Percentiles rank a stretch among this genome's conserved stretches.
phyloP scores from a whole-genome alignment of 2,797 vertebrate genomes.

The Thamnophis elegans region DNA sequence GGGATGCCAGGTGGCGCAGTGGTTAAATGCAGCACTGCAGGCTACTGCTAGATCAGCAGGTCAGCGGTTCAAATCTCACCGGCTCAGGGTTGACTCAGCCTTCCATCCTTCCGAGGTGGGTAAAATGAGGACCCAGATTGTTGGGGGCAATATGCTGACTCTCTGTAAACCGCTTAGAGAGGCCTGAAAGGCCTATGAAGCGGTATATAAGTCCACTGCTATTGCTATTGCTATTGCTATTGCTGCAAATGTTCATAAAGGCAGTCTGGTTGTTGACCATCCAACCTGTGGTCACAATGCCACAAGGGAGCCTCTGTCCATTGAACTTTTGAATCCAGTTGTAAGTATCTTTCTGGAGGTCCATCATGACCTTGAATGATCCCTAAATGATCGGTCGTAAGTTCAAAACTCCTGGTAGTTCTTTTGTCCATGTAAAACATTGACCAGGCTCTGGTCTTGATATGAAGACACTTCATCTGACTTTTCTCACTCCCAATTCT shows the following conservation, averaged over 20 bases:
- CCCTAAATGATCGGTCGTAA: not conserved
- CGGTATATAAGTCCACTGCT: no score
- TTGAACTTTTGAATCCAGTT: not conserved
- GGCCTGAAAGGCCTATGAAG: no score
- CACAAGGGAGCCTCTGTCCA: not conserved
- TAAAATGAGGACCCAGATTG: no score
- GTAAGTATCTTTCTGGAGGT: not conserved
- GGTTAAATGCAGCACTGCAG: no score
- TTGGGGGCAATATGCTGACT: no score
- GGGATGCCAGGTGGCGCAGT: no score
- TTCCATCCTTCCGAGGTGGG: no score
- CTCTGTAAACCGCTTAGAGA: no score
- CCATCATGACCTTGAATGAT: not conserved
- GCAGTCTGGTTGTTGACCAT: not conserved
- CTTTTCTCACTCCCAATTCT: not conserved
- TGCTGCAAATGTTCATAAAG: not conserved
- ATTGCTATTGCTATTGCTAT: no score
- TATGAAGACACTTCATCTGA: not conserved
- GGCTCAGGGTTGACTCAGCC: no score
- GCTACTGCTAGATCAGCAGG: no score
- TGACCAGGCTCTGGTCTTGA: conserved; percentile 42
- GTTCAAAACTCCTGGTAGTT: not conserved
- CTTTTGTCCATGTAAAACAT: conserved; percentile 34
- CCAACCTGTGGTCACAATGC: not conserved
- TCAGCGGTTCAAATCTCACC: no score